Evolutionary conservation across 2,888 invertebrate species (phyloP).

Genomic region (Myopa tessellatipennis): DNA sequence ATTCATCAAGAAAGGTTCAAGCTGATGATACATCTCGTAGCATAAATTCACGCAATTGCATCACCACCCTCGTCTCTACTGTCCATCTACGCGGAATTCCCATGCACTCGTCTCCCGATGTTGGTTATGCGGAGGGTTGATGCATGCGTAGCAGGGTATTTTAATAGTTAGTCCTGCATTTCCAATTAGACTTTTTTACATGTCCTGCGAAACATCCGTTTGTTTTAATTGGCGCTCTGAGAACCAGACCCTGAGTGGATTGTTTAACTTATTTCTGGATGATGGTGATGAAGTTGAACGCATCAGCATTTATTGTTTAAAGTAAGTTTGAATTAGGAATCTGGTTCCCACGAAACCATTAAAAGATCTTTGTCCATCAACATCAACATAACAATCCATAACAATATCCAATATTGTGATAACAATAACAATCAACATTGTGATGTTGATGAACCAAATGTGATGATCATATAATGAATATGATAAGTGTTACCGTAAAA

Average conservation of each 20-base stretch:
- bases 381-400: too few species aligned
- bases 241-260: background rate
- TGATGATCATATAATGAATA: too few species aligned
- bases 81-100: conserved; percentile 16
- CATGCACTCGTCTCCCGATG: conserved; percentile 17
- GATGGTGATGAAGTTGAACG: conserved; percentile 13
- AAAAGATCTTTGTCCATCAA: background rate
- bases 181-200: conserved; percentile 23
- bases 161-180: background rate
- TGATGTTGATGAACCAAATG: too few species aligned
- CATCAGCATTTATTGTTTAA: conserved; percentile 25
- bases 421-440: background rate
- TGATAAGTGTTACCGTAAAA: too few species aligned
- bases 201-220: background rate
- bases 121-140: conserved; percentile 8
- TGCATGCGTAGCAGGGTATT: background rate
- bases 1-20: background rate
- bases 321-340: background rate
- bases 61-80: conserved; percentile 15
- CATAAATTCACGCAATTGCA: conserved; percentile 28
- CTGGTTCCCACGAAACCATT: conserved; percentile 20
- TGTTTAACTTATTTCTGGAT: conserved; percentile 24
- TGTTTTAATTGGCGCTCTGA: background rate
- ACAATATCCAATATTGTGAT: too few species aligned
- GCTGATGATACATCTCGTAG: background rate